These are phyloP conservation scores for Nyctalus aviator DNA, from an alignment of 2,797 vertebrate genomes.

Conservation along the genomic window DNA sequence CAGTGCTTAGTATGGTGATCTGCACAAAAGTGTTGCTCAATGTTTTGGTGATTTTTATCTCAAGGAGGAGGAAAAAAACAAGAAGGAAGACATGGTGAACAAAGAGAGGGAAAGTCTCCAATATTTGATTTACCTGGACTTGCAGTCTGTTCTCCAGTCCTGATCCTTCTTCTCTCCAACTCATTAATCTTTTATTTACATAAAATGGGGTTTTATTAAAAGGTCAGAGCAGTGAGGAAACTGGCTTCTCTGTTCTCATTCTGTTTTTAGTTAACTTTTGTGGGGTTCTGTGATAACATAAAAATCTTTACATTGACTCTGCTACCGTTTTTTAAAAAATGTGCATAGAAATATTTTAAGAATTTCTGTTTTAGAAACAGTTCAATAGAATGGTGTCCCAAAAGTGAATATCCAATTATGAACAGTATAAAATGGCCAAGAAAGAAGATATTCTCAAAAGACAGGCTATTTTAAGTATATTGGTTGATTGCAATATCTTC, in stretches of 20 bases:
- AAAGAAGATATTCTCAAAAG: slow-evolving; percentile 33
- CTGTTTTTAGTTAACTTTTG: slow-evolving; percentile 33
- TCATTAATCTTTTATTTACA: slow-evolving; percentile 50
- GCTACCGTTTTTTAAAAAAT: slow-evolving; percentile 50
- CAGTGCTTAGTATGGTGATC: background rate
- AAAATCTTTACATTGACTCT: slow-evolving; percentile 52
- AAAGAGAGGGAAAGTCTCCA: background rate
- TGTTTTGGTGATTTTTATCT: background rate
- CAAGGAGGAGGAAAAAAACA: background rate
- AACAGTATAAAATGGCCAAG: slow-evolving; percentile 61
- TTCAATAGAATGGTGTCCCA: slow-evolving; percentile 14
- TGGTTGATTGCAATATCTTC: background rate
- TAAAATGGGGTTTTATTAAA: background rate
- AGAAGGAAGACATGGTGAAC: background rate
- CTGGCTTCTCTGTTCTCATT: background rate
- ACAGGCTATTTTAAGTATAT: slow-evolving; percentile 42
- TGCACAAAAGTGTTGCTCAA: background rate
- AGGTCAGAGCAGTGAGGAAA: background rate
- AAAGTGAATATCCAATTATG: slow-evolving; percentile 50
- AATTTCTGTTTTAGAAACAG: slow-evolving; percentile 70
- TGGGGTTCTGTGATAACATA: slow-evolving; percentile 50
- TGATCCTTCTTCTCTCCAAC: background rate
- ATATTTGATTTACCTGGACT: slow-evolving; percentile 45
- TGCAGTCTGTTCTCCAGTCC: background rate
- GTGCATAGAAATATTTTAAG: slow-evolving; percentile 70